Conservation (phyloP, 2,113 vertebrate species). For the Rattus norvegicus region DNA sequence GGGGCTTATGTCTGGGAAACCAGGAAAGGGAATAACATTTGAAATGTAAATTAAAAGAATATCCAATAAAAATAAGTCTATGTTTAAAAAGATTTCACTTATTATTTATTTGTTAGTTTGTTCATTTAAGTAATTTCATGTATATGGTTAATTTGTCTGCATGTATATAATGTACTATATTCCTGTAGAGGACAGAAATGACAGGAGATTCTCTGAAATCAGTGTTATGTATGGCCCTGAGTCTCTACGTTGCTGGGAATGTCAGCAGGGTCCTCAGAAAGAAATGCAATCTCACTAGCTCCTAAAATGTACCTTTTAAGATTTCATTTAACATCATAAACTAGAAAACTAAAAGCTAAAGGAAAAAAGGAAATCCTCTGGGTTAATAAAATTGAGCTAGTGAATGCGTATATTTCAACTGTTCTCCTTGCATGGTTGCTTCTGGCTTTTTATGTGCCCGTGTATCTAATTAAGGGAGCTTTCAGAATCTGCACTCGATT, state of each 20-base stretch:
- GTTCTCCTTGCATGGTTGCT: not conserved
- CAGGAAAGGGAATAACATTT: too few species aligned
- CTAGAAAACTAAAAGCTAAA: conserved; percentile 29
- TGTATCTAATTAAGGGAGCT: not conserved
- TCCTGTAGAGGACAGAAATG: not conserved
- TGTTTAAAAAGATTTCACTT: not conserved
- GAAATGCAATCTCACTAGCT: not conserved
- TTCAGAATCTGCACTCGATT: not conserved
- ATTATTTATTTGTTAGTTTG: not conserved
- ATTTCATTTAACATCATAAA: not conserved
- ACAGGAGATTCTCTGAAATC: not conserved
- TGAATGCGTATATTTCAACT: not conserved
- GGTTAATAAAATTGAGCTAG: not conserved
- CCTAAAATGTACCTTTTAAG: not conserved
- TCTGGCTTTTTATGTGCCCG: not conserved
- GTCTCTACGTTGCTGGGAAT: not conserved
- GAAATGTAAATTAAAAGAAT: too few species aligned
- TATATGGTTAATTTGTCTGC: not conserved
- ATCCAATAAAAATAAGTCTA: not conserved
- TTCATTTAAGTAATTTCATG: not conserved
- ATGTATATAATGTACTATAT: too few species aligned
- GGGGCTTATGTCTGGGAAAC: too few species aligned
- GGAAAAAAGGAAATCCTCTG: not conserved
- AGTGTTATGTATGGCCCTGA: not conserved
- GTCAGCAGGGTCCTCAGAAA: not conserved